Evolutionary conservation across 2,888 invertebrate species (phyloP).

Genomic region (Tetramorium bicarinatum): DNA sequence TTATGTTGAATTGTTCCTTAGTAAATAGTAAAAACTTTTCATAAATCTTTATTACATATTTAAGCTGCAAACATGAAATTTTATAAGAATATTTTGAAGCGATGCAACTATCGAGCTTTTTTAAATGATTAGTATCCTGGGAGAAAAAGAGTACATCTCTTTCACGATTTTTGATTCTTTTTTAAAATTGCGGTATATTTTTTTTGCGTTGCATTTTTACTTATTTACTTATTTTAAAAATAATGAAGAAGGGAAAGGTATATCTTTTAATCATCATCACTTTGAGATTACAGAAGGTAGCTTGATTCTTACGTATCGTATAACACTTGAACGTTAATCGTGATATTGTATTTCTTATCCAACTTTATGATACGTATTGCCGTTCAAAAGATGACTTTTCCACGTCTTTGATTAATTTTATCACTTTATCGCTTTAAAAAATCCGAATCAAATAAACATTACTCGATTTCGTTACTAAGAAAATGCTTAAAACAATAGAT

Average conservation of each 20-base stretch:
- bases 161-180: neutral
- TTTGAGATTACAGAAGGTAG: neutral
- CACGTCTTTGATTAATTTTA: conserved; percentile 36
- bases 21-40: conserved; percentile 5
- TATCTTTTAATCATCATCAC: conserved; percentile 8
- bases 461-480: neutral
- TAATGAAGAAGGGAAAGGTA: neutral
- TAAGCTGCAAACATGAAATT: conserved; percentile 58
- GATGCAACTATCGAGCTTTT: conserved; percentile 58
- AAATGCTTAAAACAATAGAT: neutral
- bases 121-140: conserved; percentile 43
- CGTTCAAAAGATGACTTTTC: conserved; percentile 21
- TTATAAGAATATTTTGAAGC: conserved; percentile 64
- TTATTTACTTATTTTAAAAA: conserved; percentile 12
- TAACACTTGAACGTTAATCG: conserved; percentile 12
- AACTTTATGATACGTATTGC: neutral
- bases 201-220: neutral
- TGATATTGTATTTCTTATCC: conserved; percentile 33
- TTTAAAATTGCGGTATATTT: neutral
- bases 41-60: neutral
- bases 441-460: conserved; percentile 12
- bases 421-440: conserved; percentile 24
- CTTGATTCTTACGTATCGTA: conserved; percentile 15
- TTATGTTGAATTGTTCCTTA: neutral
- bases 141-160: conserved; percentile 8